phyloP scores from a whole-genome alignment of 2,797 vertebrate genomes.

The Clamator glandarius region DNA sequence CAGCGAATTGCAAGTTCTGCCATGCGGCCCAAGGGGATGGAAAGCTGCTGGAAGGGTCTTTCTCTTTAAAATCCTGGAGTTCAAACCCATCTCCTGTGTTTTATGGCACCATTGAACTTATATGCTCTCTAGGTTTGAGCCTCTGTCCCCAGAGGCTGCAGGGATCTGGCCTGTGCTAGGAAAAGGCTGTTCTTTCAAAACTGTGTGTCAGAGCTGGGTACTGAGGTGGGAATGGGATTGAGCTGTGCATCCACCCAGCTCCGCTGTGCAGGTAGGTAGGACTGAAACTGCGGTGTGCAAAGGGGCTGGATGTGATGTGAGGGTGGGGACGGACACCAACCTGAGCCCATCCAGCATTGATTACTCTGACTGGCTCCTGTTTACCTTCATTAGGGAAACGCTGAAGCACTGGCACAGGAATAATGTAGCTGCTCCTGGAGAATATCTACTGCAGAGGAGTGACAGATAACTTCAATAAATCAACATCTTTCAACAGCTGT shows the following conservation, averaged over 20 bases:
- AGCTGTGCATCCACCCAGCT: neutral
- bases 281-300: neutral
- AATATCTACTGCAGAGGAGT: neutral
- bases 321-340: neutral
- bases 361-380: neutral
- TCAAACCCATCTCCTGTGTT: neutral
- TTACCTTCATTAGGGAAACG: neutral
- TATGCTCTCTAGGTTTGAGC: neutral
- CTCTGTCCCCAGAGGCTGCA: neutral
- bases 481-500: neutral
- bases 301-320: accelerated
- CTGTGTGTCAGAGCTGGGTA: neutral
- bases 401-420: neutral
- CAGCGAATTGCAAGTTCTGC: neutral
- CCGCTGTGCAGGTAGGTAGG: neutral
- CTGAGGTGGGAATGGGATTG: neutral
- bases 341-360: neutral
- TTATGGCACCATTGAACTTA: neutral
- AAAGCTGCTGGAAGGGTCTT: neutral
- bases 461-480: neutral
- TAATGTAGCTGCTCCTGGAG: neutral
- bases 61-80: neutral
- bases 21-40: neutral
- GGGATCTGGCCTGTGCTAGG: neutral
- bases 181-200: neutral